A percentile compares a stretch with the other conserved stretches of the same genome.
These are phyloP conservation scores for Stigmatopora argus DNA, from an alignment of 2,113 vertebrate species.

Conservation along the genomic window DNA sequence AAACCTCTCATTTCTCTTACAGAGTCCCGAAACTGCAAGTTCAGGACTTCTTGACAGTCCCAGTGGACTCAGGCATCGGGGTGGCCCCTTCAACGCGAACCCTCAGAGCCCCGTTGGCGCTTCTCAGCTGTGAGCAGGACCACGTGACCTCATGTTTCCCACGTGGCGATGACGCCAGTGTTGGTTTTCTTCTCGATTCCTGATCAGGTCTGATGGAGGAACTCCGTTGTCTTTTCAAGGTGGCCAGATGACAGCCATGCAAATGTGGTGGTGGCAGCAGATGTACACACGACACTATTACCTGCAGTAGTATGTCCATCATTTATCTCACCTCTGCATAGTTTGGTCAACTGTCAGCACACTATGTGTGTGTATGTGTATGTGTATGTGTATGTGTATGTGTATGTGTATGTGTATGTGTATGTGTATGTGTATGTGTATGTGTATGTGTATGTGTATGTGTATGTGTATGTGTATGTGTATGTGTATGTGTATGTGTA, in stretches of 20 bases:
- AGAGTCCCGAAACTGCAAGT: slow-evolving; percentile 49
- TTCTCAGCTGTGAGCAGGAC: slow-evolving; percentile 57
- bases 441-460: no score
- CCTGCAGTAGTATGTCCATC: slow-evolving; percentile 92
- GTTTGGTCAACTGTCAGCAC: no score
- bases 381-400: no score
- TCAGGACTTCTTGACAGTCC: slow-evolving; percentile 51
- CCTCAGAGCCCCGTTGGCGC: slow-evolving; percentile 40
- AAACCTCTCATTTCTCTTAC: not conserved
- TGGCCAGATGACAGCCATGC: slow-evolving; percentile 76
- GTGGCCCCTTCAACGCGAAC: slow-evolving; percentile 35
- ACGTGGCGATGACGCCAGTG: not conserved
- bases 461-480: no score
- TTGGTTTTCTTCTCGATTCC: not conserved
- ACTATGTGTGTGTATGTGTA: no score
- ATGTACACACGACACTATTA: slow-evolving; percentile 96
- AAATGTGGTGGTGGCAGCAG: slow-evolving; percentile 96
- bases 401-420: no score
- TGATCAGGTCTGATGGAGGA: slow-evolving; percentile 66
- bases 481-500: no score
- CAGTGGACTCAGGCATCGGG: slow-evolving; percentile 61
- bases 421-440: no score
- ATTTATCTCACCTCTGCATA: not conserved
- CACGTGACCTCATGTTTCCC: not conserved
- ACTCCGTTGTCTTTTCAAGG: slow-evolving; percentile 74